Evolutionary conservation across 2,888 invertebrate species (phyloP).

Genomic region (Cinara cedri): DNA sequence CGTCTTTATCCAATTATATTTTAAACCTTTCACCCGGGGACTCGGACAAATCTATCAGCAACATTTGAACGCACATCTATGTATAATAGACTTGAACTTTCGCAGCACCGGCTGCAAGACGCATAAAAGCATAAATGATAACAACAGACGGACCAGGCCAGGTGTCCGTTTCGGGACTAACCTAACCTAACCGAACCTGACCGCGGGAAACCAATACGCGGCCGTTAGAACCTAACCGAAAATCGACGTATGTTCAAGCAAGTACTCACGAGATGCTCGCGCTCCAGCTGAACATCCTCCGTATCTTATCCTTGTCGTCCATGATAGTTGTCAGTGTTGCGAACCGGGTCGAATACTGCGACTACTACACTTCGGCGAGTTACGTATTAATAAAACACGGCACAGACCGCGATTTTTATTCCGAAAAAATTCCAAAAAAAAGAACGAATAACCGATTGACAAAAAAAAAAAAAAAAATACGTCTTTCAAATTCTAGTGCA

Average conservation of each 20-base stretch:
- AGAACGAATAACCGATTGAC: background rate
- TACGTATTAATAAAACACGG: too few relatives aligned
- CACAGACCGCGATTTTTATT: too few relatives aligned
- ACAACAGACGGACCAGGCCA: too few relatives aligned
- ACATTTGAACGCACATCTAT: too few relatives aligned
- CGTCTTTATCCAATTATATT: too few relatives aligned
- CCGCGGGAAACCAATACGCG: too few relatives aligned
- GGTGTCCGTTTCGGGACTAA: background rate
- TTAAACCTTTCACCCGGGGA: too few relatives aligned
- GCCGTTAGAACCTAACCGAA: background rate
- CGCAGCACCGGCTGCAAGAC: background rate
- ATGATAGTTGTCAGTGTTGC: background rate
- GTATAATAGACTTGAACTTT: conserved; percentile 17
- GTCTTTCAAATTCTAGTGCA: background rate
- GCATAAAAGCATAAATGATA: background rate
- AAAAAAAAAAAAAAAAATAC: background rate
- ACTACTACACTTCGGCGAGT: background rate
- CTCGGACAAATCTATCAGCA: too few relatives aligned
- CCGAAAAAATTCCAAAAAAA: too few relatives aligned
- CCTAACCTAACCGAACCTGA: too few relatives aligned
- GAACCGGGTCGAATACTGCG: background rate
- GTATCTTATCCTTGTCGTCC: conserved; percentile 65
- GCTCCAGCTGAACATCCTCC: conserved; percentile 72
- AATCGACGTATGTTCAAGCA: background rate
- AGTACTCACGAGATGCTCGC: conserved; percentile 62